phyloP scores from a whole-genome alignment of 92 coral and sea anemone species.

The Phymanthus crucifer region DNA sequence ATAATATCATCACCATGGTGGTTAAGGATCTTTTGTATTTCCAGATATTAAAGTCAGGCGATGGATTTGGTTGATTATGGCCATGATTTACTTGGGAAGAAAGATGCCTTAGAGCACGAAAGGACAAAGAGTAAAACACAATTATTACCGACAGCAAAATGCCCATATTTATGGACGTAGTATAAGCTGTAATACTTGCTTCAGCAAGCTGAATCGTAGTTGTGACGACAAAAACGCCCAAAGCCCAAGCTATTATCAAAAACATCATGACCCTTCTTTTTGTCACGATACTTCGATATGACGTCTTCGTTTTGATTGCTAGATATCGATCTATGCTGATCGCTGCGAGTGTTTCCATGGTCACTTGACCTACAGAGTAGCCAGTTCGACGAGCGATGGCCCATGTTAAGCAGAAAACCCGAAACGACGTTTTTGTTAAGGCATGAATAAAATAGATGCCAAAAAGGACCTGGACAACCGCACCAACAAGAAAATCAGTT shows the following conservation, averaged over 20 bases:
- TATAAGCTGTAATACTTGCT: background rate
- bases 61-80: background rate
- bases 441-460: background rate
- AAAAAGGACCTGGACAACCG: background rate
- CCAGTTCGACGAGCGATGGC: background rate
- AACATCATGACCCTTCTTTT: background rate
- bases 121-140: background rate
- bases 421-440: background rate
- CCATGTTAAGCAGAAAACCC: background rate
- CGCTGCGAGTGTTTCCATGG: background rate
- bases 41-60: background rate
- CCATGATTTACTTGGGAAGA: background rate
- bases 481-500: background rate
- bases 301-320: background rate
- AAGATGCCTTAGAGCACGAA: background rate
- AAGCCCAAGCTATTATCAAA: background rate
- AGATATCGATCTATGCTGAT: background rate
- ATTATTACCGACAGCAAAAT: background rate
- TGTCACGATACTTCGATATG: background rate
- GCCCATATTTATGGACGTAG: background rate
- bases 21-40: conserved; percentile 5
- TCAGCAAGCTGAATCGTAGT: background rate
- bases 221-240: background rate
- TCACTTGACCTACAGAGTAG: background rate
- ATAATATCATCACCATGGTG: conserved; percentile 3